Evolutionary conservation across 2,797 vertebrate genomes (phyloP), one percentile per base, ranked within the genome.

Genomic region (Danio jaintianensis): DNA sequence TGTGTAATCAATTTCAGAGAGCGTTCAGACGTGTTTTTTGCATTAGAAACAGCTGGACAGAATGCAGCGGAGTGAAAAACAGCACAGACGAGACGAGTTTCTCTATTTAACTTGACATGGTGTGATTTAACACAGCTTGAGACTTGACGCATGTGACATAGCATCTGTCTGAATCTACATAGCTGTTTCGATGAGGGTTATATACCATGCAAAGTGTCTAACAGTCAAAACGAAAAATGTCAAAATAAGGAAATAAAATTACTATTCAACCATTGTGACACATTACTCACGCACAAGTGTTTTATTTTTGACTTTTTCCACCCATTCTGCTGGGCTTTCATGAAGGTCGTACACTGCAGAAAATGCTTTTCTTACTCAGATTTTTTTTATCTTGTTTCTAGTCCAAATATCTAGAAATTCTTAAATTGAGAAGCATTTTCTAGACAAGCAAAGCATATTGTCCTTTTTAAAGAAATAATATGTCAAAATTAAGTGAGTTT

Each of bases 301-400:
- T 50, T 55, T 55, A 42, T 70, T 42, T 18, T 63, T 42, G 68
- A 53, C 16, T 47, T 40, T 55, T 55, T 13, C 3, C 50, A 70
- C 36, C 50, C 68, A 18, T 69, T 78, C 22, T 5, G 7, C 75
- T 38, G 52, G 52, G 75, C 16, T 58, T 78, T 58, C 29, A 53
- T 69, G 29, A 8, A 40, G 22, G 64, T 69, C 55, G 50, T 69
- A 58, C 29, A 29, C 29, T 3, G 29, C 29, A 29, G 29, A 29
- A 29, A 29, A 29, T 29, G 3, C 29, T 29, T 29, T n/a, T n/a
- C n/a, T n/a, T n/a, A n/a, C n/a, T n/a, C n/a, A n/a, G n/a, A n/a
- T n/a, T n/a, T n/a, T n/a, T n/a, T n/a, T n/a, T n/a, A n/a, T n/a
- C n/a, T n/a, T 29, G 29, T 29, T 29, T 29, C 29, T 29, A 29